Conservation (phyloP, 2,797 vertebrate species). For the Sylvilagus floridanus region DNA sequence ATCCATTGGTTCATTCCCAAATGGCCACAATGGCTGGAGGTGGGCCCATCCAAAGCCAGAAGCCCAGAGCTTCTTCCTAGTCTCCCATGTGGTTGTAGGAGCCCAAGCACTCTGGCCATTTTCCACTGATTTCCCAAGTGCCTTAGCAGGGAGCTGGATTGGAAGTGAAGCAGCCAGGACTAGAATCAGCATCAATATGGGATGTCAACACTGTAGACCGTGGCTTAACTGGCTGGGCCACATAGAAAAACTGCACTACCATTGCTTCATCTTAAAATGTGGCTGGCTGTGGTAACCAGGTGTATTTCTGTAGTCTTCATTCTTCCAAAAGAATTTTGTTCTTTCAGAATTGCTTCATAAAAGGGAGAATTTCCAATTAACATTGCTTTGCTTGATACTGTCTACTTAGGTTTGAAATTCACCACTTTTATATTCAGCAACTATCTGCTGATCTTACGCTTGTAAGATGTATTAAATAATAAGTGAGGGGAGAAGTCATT, state of each 20-base stretch:
- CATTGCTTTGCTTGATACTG: neutral
- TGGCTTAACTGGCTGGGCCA: no score
- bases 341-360: conserved; percentile 12
- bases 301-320: neutral
- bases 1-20: no score
- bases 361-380: neutral
- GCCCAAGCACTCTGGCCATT: no score
- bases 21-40: no score
- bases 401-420: neutral
- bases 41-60: no score
- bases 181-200: no score
- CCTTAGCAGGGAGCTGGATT: no score
- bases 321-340: neutral
- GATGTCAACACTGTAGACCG: no score
- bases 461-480: neutral
- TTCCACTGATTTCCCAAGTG: no score
- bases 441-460: neutral
- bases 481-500: neutral
- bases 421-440: neutral
- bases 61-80: no score
- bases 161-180: no score
- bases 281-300: neutral
- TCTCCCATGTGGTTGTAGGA: no score
- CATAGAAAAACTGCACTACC: neutral
- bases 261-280: neutral